Percentiles rank a stretch among this genome's conserved stretches.
Evolutionary conservation across 2,888 invertebrate species (phyloP).

Genomic region (Prosopocoilus inquinatus): DNA sequence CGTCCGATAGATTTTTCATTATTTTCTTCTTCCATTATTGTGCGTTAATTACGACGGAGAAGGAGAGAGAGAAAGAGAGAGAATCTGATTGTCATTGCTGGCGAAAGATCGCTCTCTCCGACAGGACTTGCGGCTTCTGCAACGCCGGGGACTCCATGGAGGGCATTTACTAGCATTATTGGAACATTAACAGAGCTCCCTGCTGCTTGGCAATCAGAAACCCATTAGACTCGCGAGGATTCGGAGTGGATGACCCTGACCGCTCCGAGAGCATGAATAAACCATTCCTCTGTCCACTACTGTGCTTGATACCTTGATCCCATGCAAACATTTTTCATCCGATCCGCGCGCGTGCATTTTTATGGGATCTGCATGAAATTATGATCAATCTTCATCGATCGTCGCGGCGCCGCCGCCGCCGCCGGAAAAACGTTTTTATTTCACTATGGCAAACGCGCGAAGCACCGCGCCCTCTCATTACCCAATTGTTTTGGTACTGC

Average conservation of each 20-base stretch:
- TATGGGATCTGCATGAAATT: background rate
- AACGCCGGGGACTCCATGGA: constrained; percentile 11
- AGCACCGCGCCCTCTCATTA: too few relatives aligned
- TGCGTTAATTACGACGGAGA: constrained; percentile 18
- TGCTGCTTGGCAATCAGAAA: constrained; percentile 39
- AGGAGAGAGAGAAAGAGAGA: too few relatives aligned
- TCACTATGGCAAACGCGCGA: too few relatives aligned
- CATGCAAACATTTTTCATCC: constrained; percentile 11
- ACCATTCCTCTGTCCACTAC: constrained; percentile 26
- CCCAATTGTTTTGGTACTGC: too few relatives aligned
- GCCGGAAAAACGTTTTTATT: background rate
- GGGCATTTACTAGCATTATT: constrained; percentile 22
- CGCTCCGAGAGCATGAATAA: constrained; percentile 34
- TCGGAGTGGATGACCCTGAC: constrained; percentile 42
- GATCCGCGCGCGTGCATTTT: constrained; percentile 1
- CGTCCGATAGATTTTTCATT: constrained; percentile 1
- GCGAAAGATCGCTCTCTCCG: constrained; percentile 14
- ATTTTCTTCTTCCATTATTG: constrained; percentile 11
- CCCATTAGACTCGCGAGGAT: constrained; percentile 46
- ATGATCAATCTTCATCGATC: constrained; percentile 1
- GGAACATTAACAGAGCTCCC: constrained; percentile 28
- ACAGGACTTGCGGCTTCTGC: constrained; percentile 16
- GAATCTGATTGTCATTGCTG: constrained; percentile 21
- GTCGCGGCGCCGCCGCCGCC: background rate
- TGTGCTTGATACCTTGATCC: constrained; percentile 18